Evolutionary conservation across 2,797 vertebrate species (phyloP).

Genomic region (Simalia tracyae): DNA sequence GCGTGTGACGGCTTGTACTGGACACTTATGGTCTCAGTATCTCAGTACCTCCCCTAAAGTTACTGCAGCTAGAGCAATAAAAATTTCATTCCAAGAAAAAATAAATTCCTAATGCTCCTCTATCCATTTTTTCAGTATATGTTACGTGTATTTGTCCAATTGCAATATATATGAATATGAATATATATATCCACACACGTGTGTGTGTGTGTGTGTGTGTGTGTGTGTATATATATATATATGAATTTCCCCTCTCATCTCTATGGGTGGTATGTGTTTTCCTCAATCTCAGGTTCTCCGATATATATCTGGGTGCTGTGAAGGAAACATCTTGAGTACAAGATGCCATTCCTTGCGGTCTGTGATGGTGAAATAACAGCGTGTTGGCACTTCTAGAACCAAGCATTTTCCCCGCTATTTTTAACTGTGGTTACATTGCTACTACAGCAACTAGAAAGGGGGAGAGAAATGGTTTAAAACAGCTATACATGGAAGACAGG

Average conservation of each 20-base stretch:
- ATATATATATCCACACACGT: too few relatives aligned
- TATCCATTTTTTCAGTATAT: not conserved
- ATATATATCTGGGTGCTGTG: not conserved
- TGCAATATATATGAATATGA: too few relatives aligned
- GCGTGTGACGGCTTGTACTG: too few relatives aligned
- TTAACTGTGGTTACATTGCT: not conserved
- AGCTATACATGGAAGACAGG: not conserved
- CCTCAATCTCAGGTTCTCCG: too few relatives aligned
- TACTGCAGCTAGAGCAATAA: not conserved
- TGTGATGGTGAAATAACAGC: not conserved
- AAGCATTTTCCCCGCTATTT: not conserved
- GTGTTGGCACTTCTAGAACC: not conserved
- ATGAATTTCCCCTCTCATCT: too few relatives aligned
- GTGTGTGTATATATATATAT: too few relatives aligned
- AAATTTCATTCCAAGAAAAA: not conserved
- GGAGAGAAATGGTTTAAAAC: not conserved
- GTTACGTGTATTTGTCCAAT: not conserved
- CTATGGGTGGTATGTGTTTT: too few relatives aligned
- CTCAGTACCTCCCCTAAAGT: not conserved
- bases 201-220: too few relatives aligned
- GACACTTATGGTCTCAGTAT: not conserved
- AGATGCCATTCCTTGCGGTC: not conserved
- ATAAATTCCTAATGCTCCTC: not conserved
- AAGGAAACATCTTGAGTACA: not conserved
- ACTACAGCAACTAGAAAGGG: not conserved